Evolutionary conservation across 2,113 vertebrate genomes (phyloP).

Genomic region (Chaenogobius annularis): DNA sequence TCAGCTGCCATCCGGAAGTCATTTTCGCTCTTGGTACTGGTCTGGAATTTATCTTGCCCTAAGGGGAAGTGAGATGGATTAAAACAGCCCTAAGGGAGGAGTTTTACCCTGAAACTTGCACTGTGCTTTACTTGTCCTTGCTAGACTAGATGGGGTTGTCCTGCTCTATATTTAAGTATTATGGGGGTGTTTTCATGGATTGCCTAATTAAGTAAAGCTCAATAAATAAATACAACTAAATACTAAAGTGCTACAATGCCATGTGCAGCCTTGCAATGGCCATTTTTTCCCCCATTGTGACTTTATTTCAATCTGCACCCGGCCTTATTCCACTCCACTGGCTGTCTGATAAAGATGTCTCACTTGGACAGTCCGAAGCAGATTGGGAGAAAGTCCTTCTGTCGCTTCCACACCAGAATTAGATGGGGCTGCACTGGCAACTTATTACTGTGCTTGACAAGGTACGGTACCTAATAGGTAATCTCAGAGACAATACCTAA

Average conservation of each 20-base stretch:
- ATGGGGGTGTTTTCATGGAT: too few species aligned
- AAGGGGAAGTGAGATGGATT: too few species aligned
- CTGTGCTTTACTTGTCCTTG: too few species aligned
- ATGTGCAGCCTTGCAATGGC: not conserved
- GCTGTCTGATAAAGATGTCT: constrained; percentile 59
- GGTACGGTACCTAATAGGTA: constrained; percentile 59
- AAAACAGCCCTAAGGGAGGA: too few species aligned
- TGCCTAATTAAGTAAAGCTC: too few species aligned
- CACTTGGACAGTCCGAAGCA: constrained; percentile 48
- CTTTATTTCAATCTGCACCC: constrained; percentile 24
- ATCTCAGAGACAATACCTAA: constrained; percentile 54
- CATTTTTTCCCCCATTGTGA: constrained; percentile 20
- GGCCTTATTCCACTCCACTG: constrained; percentile 32
- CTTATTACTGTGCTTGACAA: constrained; percentile 62
- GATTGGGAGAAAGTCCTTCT: constrained; percentile 56
- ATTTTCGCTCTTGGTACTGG: too few species aligned
- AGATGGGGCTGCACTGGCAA: constrained; percentile 31
- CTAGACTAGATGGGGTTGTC: too few species aligned
- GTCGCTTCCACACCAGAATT: constrained; percentile 27
- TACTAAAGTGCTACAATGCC: too few species aligned
- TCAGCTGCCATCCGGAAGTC: too few species aligned
- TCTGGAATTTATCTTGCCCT: too few species aligned
- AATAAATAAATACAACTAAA: not conserved
- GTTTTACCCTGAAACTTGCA: too few species aligned
- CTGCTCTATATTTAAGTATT: too few species aligned